Evolutionary conservation across 2,113 vertebrate genomes (phyloP), one percentile per base, ranked within the genome.

Genomic region (Pica pica): DNA sequence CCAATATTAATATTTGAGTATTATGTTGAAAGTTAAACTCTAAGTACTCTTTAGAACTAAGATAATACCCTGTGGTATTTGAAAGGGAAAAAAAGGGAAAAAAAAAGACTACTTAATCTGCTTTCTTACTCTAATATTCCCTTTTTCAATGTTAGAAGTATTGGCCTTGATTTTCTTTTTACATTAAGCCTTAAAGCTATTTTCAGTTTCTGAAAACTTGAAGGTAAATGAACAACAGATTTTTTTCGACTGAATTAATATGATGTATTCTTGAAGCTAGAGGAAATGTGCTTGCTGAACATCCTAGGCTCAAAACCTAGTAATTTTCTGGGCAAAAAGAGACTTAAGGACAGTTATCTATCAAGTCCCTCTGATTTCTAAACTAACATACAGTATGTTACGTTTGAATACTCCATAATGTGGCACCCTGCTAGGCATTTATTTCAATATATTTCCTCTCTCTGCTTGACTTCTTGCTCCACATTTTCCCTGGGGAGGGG

Each of bases 401-500:
- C 7, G 5, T 59, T 80, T 65, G 28, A 92, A 33, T 76, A n/a
- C 4, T 68, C 10, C 35, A 63, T 11, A 26, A 24, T 16, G 4
- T 49, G 12, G 1, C 15, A 44, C 2, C 10, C 30, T 57, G 6
- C 3, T 56, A 52, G 7, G 4, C 30, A 8, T 56, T 50, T 77
- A 26, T 60, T 92, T 63, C 27, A 75, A 19, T 3, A 16, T 18
- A 3, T 28, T 67, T 68, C 46, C 20, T 73, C 8, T 44, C 7
- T 63, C 16, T 75, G 6, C 30, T 60, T 53, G 23, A 53, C 12
- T 37, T 65, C 56, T 81, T 61, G 5, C 5, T 59, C 8, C 2
- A 2, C 42, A 17, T 83, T 76, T 92, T 63, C 13, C n/a, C 26
- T 37, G 6, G 1, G 3, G 6, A 67, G 1, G 3, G 2, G 4